Evolutionary conservation across 2,797 vertebrate genomes (phyloP).

Genomic region (Paedocypris micromegethes): DNA sequence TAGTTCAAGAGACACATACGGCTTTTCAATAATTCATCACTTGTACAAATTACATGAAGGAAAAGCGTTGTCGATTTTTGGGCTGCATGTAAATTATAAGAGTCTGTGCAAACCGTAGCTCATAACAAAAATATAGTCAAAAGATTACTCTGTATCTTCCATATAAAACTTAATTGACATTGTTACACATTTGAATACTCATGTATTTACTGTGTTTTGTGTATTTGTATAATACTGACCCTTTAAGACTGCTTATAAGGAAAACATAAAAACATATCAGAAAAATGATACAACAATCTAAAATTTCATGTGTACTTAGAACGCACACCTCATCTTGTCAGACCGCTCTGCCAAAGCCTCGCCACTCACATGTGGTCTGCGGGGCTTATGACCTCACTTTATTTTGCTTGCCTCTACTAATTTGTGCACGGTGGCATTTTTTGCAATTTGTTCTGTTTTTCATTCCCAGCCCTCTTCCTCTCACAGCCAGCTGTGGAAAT

Average conservation of each 20-base stretch:
- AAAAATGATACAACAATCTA: no score
- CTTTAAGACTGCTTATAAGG: background rate
- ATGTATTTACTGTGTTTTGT: no score
- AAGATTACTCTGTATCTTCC: no score
- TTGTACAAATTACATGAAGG: no score
- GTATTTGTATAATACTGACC: background rate
- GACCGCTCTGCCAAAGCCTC: background rate
- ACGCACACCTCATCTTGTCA: background rate
- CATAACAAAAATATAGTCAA: no score
- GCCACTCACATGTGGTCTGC: slow-evolving; percentile 1
- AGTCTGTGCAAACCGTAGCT: no score
- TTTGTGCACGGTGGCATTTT: slow-evolving; percentile 19
- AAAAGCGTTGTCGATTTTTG: no score
- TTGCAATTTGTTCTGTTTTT: slow-evolving; percentile 37
- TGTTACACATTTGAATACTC: no score
- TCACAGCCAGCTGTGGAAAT: slow-evolving; percentile 55
- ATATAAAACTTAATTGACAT: no score
- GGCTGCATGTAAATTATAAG: no score
- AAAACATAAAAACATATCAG: slow-evolving; percentile 10
- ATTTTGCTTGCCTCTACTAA: slow-evolving; percentile 23
- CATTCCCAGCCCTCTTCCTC: slow-evolving; percentile 42
- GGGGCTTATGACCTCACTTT: slow-evolving; percentile 25
- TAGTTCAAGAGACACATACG: no score
- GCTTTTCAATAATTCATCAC: no score
- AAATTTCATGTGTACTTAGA: background rate